phyloP scores from a whole-genome alignment of 2,888 invertebrate species.

The Gnatocerus cornutus region DNA sequence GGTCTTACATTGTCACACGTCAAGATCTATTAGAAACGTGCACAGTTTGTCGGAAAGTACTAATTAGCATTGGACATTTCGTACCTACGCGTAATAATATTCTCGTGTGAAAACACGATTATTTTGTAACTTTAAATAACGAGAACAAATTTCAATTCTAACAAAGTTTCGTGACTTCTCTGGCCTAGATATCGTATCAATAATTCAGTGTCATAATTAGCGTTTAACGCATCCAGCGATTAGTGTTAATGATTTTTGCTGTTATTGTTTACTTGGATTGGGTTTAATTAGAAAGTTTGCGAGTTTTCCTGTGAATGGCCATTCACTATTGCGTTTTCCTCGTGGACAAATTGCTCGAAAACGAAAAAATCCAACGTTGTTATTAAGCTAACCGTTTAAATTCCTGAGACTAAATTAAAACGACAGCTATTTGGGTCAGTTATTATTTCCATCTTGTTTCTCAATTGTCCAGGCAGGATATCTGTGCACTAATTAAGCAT shows the following conservation, averaged over 20 bases:
- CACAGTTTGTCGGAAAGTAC: not conserved
- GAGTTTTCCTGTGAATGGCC: not conserved
- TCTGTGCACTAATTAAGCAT: constrained; percentile 40
- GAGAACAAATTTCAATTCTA: constrained; percentile 12
- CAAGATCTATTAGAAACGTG: constrained; percentile 3
- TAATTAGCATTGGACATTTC: constrained; percentile 15
- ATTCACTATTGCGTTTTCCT: not conserved
- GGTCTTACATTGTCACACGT: constrained; percentile 34
- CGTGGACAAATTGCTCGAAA: not conserved
- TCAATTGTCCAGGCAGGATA: constrained; percentile 25
- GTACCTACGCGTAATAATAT: constrained; percentile 9
- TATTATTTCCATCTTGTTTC: constrained; percentile 15
- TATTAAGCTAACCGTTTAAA: constrained; percentile 5
- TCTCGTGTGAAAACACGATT: constrained; percentile 22
- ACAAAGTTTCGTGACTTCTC: constrained; percentile 38
- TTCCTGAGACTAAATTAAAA: constrained; percentile 7
- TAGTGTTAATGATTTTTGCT: constrained; percentile 29
- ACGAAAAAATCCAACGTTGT: not conserved
- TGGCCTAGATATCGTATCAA: constrained; percentile 31
- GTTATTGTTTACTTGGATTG: constrained; percentile 17
- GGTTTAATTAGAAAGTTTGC: constrained; percentile 19
- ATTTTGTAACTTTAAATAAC: constrained; percentile 24
- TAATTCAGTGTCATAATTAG: constrained; percentile 18
- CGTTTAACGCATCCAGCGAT: constrained; percentile 25
- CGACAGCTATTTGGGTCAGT: constrained; percentile 15